Evolutionary conservation across 2,113 vertebrate genomes (phyloP), one percentile per base, ranked within the genome.

Genomic region (Mungos mungo): DNA sequence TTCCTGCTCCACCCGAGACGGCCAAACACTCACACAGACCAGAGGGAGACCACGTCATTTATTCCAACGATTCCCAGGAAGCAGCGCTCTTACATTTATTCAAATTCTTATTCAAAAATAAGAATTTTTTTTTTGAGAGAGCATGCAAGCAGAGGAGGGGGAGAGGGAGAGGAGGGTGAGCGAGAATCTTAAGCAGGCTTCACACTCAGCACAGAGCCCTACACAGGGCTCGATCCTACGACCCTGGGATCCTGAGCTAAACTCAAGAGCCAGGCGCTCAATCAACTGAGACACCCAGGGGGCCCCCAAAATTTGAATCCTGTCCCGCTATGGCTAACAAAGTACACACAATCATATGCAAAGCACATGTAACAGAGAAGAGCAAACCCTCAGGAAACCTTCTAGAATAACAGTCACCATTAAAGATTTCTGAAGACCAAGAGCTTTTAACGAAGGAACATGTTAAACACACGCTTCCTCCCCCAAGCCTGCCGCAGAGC

Each of bases 401-500:
- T 76, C 45, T 23, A 5, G 76, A 81, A n/a, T 1, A 72, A 77
- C 14, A 27, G 65, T 21, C 76, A 14, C 21, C 1, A 33, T 29
- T 18, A 23, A 45, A 0, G 14, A 23, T n/a, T 38, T 60, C 50
- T 5, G 18, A 71, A 91, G 77, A 33, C n/a, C 45, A 4, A 23
- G 38, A 5, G 69, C 33, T 35, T 27, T 15, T 21, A 12, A 25
- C 0, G 12, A 8, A 19, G 14, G 14, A 45, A 27, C 5, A 3
- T 31, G 47, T 1, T 1, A 7, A 18, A 21, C 65, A 65, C 19
- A 16, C 18, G 0, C 29, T 15, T 52, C 31, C 3, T 15, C 27
- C 31, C 9, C 18, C 0, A 5, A 68, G 72, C n/a, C 14, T 0
- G 35, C 27, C 0, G 4, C 13, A n/a, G 5, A 57, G 52, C 2